These are phyloP conservation scores for Pharmacophagus antenor DNA, from an alignment of 2,888 invertebrate genomes.

Conservation along the genomic window DNA sequence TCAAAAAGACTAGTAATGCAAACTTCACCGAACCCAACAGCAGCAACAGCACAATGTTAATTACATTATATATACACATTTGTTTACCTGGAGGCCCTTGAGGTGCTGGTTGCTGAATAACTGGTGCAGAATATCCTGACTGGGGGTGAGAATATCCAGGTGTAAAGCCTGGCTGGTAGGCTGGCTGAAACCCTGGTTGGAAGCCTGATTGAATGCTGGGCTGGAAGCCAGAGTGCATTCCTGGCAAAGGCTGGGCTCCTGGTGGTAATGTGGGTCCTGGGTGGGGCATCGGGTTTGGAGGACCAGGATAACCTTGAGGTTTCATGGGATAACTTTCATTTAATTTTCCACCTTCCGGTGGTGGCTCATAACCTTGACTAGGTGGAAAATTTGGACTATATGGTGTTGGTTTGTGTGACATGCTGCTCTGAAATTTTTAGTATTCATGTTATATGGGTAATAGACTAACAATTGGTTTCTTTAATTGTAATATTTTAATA, in stretches of 20 bases:
- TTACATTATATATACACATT: background rate
- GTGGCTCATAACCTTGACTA: slow-evolving; percentile 66
- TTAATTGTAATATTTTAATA: too few species aligned
- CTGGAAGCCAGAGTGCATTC: slow-evolving; percentile 66
- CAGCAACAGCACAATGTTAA: too few species aligned
- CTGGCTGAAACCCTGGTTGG: slow-evolving; percentile 57
- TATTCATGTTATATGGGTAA: background rate
- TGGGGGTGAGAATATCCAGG: slow-evolving; percentile 46
- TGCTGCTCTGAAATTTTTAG: background rate
- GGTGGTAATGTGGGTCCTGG: slow-evolving; percentile 52
- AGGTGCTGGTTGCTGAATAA: slow-evolving; percentile 58
- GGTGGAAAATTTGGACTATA: slow-evolving; percentile 72
- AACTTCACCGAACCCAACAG: too few species aligned
- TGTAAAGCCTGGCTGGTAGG: slow-evolving; percentile 50
- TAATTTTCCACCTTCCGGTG: slow-evolving; percentile 52
- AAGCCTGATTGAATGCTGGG: slow-evolving; percentile 62
- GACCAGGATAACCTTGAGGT: slow-evolving; percentile 59
- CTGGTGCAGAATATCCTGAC: slow-evolving; percentile 46
- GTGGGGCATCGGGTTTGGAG: slow-evolving; percentile 44
- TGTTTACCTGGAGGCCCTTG: slow-evolving; percentile 52
- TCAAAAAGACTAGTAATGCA: too few species aligned
- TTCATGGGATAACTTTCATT: slow-evolving; percentile 56
- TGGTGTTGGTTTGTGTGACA: slow-evolving; percentile 70
- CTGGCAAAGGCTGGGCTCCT: slow-evolving; percentile 61
- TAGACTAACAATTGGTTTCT: too few species aligned